Evolutionary conservation across 2,888 invertebrate species (phyloP).

Genomic region (Pachliopta kotzebuea): DNA sequence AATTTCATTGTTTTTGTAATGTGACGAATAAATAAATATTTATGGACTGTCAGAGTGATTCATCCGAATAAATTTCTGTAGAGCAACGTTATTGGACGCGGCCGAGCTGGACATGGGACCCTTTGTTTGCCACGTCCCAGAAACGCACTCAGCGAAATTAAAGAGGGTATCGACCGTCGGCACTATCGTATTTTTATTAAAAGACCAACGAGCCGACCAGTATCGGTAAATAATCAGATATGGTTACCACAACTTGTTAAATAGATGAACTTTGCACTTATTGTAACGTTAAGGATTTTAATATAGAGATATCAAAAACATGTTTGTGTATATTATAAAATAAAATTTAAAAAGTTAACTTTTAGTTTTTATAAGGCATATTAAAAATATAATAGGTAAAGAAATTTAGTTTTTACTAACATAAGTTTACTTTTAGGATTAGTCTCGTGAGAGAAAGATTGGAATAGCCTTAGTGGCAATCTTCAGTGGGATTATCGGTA

Average conservation of each 20-base stretch:
- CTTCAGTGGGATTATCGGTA: too few relatives aligned
- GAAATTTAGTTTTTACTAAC: too few relatives aligned
- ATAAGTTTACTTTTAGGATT: too few relatives aligned
- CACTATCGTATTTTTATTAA: slow-evolving; percentile 27
- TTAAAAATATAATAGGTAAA: too few relatives aligned
- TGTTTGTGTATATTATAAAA: too few relatives aligned
- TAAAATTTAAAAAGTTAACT: too few relatives aligned
- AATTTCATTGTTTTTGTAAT: slow-evolving; percentile 29
- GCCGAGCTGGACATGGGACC: slow-evolving; percentile 69
- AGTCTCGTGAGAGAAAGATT: too few relatives aligned
- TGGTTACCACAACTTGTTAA: not conserved
- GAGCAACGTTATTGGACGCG: slow-evolving; percentile 58
- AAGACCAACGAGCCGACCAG: slow-evolving; percentile 9
- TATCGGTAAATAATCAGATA: slow-evolving; percentile 5
- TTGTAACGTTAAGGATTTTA: not conserved
- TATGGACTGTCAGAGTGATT: slow-evolving; percentile 60
- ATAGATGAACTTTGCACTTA: not conserved
- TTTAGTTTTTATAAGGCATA: too few relatives aligned
- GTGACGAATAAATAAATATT: slow-evolving; percentile 38
- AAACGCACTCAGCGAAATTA: slow-evolving; percentile 76
- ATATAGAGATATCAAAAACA: too few relatives aligned
- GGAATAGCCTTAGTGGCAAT: too few relatives aligned
- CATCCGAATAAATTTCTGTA: slow-evolving; percentile 68
- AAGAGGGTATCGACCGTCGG: slow-evolving; percentile 45
- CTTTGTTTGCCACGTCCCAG: slow-evolving; percentile 72